These are phyloP conservation scores for Alouatta palliata DNA, from an alignment of 2,113 vertebrate species.

Conservation along the genomic window DNA sequence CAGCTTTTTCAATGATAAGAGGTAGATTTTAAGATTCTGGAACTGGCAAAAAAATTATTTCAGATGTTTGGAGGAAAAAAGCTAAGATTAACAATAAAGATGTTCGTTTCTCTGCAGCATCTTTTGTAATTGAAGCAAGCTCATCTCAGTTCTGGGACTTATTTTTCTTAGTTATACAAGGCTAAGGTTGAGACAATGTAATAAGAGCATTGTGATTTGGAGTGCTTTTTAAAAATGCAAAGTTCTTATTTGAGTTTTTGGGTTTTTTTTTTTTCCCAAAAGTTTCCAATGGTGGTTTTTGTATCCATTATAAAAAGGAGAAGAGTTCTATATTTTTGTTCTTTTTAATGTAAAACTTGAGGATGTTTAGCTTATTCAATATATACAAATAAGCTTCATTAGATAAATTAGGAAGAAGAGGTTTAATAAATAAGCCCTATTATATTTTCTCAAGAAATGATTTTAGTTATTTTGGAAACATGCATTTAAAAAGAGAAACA, in stretches of 20 bases:
- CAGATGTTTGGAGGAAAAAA: neutral
- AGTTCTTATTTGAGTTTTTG: neutral
- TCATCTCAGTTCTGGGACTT: neutral
- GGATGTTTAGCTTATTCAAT: conserved; percentile 29
- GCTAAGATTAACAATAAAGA: neutral
- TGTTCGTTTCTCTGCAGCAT: neutral
- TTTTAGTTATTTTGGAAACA: conserved; percentile 19
- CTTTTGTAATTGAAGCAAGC: neutral
- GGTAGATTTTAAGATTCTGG: neutral
- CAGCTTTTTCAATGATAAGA: conserved; percentile 5
- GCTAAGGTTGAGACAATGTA: neutral
- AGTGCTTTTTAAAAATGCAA: conserved; percentile 27
- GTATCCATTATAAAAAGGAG: neutral
- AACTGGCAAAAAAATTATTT: neutral
- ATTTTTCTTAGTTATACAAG: neutral
- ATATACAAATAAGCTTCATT: neutral
- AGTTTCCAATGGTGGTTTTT: conserved; percentile 20
- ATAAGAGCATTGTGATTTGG: neutral
- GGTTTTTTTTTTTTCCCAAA: neutral
- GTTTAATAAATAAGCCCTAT: neutral
- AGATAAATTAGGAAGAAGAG: neutral
- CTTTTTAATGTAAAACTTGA: neutral
- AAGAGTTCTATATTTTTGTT: neutral
- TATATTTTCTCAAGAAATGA: neutral
- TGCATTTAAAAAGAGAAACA: neutral